Evolutionary conservation across 2,113 vertebrate genomes (phyloP), one percentile per base, ranked within the genome.

Genomic region (Gallinago paraguaiae): DNA sequence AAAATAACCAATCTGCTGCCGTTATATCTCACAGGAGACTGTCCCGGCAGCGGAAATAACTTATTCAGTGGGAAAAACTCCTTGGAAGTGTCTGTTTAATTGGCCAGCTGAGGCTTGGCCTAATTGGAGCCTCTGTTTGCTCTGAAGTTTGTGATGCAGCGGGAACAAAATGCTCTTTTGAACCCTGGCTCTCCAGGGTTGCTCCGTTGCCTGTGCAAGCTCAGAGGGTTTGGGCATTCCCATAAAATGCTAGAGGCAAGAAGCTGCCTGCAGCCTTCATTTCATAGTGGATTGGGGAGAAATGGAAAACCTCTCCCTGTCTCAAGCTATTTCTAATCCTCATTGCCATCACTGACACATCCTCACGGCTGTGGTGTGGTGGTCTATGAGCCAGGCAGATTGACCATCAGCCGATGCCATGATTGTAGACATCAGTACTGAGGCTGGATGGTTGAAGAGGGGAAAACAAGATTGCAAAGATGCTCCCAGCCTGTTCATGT

Each of bases 401-500:
- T 33, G 59, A 13, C 39, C 65, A 10, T 10, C 31, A 35, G 24
- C 27, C 0, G 2, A 24, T 41, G 17, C 35, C 54, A 13, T 0
- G 1, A 30, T 37, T 0, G 0, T 10, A 76, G 79, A 12, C 41
- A 10, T 45, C 27, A 17, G 20, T 61, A 37, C 45, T 43, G 31
- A 17, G 18, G 45, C 24, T 50, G 60, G 64, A 41, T 59, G 48
- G 11, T 1, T 85, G 68, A 28, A 67, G 13, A 2, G 24, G 11
- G 20, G 2, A 16, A 90, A 71, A 43, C 2, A 11, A 46, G 33
- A 37, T 45, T 11, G 31, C 27, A 77, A 3, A 59, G n/a, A 31
- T 54, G 31, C 10, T 72, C 22, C 72, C 57, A 48, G 13, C 7
- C 13, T 3, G 0, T n/a, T 71, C 46, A 13, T 27, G 2, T 4